These are phyloP conservation scores for Peromyscus attwateri DNA, from an alignment of 2,797 vertebrate genomes.

Conservation along the genomic window DNA sequence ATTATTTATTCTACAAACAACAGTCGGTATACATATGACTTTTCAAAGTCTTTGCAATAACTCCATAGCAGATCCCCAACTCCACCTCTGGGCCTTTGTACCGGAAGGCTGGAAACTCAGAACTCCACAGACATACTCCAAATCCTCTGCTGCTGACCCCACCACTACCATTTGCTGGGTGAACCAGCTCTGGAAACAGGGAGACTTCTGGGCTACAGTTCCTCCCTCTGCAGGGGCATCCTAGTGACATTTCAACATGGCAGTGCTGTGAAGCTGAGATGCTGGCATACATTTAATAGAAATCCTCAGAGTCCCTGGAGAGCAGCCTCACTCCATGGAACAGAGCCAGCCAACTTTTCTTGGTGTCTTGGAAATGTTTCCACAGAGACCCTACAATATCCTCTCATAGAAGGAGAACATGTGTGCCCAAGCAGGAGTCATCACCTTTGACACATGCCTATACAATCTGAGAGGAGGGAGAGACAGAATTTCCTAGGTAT, in stretches of 20 bases:
- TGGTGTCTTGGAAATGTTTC: background rate
- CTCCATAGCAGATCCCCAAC: background rate
- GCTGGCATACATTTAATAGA: background rate
- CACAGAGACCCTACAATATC: background rate
- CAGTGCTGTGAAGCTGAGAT: background rate
- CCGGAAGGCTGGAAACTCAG: background rate
- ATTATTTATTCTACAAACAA: slow-evolving; percentile 72
- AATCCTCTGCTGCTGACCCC: background rate
- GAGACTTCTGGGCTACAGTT: background rate
- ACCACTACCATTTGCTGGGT: background rate
- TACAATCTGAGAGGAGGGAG: background rate
- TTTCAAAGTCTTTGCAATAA: slow-evolving; percentile 29
- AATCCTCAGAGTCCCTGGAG: background rate
- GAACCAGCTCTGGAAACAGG: background rate
- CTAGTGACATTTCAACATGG: background rate
- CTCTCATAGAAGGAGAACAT: background rate
- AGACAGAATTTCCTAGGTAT: background rate
- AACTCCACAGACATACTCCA: background rate
- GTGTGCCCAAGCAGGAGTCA: background rate
- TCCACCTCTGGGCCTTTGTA: background rate
- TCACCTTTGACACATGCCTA: background rate
- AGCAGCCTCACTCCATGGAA: background rate
- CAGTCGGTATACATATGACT: slow-evolving; percentile 63
- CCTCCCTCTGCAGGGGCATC: background rate
- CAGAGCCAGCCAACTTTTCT: background rate